Base-by-base conservation (phyloP, 1,140 invertebrate species). In the Drosophila cardini region DNA sequence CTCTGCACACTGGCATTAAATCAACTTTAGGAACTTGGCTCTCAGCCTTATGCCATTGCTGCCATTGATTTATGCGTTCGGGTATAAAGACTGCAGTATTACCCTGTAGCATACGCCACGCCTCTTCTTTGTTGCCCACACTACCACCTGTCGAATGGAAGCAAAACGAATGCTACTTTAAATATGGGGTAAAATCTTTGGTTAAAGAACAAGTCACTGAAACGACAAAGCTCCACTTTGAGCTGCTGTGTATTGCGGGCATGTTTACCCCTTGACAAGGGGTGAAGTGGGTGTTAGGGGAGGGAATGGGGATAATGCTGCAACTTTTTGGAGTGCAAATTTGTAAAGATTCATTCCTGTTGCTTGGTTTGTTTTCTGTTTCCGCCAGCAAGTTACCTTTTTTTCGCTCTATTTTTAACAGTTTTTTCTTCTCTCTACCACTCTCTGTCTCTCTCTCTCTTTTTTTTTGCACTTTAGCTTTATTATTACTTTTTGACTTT, bases 11-110 rank as follows among this genome's bases (percentile, higher is more conserved):
- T 34, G 45, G 60, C 60, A 71, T 75, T 75, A 75, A 75, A 75
- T 75, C 72, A 75, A 75, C 60, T 75, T 75, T 71, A 40, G 68
- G 45, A 63, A 70, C 72, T 75, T 71, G 72, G 52, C 60, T 63
- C 26, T 34, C 60, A 57, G 46, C 53, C 55, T 42, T 72, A 68
- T 72, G 32, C 38, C 64, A 53, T 55, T 73, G 65, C 60, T 75
- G 72, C 60, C 60, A 64, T 60, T 75, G 72, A 75, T 75, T 75
- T 75, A 75, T 75, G 72, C 38, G 18, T 16, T 64, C 56, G 32
- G 69, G 40, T 52, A 62, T 48, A 48, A 61, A 69, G 52, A 43
- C 42, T 42, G 50, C 58, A 48, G 42, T 18, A 40, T 34, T 2
- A 15, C 34, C 56, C 18, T 6, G 6, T 58, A 8, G n/a, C 11